phyloP scores from a whole-genome alignment of 2,113 vertebrate species.

The Xyliphius kryptos region DNA sequence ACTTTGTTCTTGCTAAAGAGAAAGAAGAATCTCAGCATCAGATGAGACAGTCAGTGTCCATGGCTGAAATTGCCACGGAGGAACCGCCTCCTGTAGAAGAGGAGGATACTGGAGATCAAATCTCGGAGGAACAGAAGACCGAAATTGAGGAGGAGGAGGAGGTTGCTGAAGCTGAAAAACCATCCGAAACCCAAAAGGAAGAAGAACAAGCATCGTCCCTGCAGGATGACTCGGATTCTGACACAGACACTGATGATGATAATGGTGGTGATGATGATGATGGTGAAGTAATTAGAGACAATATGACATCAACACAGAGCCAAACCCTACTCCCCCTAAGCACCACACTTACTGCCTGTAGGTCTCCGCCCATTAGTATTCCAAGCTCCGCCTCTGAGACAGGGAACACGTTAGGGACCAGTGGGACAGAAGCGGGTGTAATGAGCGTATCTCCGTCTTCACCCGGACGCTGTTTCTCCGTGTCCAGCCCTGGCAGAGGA shows the following conservation, averaged over 20 bases:
- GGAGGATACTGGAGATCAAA: not conserved
- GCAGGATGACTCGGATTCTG: constrained; percentile 63
- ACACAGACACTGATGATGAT: too few relatives aligned
- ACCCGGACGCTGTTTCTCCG: constrained; percentile 72
- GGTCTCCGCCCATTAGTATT: constrained; percentile 3
- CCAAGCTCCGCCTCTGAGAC: too few relatives aligned
- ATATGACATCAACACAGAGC: constrained; percentile 19
- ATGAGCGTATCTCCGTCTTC: too few relatives aligned
- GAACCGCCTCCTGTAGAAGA: constrained; percentile 47
- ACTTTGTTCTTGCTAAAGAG: constrained; percentile 82
- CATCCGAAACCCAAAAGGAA: constrained; percentile 7
- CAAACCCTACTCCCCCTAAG: constrained; percentile 34
- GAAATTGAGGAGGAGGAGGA: not conserved
- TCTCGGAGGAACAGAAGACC: not conserved
- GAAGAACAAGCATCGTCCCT: too few relatives aligned
- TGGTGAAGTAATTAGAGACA: not conserved
- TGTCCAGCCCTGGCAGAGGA: constrained; percentile 86
- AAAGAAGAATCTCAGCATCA: constrained; percentile 80
- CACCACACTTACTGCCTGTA: constrained; percentile 37
- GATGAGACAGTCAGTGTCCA: constrained; percentile 77
- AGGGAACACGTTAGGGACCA: too few relatives aligned
- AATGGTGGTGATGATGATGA: constrained; percentile 63
- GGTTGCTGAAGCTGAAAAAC: constrained; percentile 15
- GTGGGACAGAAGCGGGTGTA: too few relatives aligned
- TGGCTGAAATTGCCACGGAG: constrained; percentile 77